Conservation (phyloP, 2,113 vertebrate genomes). For the Siniperca chuatsi region DNA sequence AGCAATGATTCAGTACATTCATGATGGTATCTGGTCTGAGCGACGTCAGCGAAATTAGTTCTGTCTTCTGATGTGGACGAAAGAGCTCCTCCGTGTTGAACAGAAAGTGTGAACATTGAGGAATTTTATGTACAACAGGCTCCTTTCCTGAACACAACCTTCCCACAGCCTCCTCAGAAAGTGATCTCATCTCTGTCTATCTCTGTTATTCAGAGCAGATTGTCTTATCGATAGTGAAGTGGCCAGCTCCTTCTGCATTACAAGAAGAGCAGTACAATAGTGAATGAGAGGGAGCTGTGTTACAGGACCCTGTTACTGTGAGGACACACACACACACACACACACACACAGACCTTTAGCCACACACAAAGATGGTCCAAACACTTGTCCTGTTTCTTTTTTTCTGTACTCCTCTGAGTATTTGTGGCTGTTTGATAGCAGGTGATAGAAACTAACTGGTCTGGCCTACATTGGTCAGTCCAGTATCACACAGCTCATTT, state of each 20-base stretch:
- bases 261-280: not conserved
- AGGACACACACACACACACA: constrained; percentile 16
- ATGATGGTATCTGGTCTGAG: constrained; percentile 6
- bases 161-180: constrained; percentile 45
- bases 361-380: constrained; percentile 20
- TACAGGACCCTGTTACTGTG: constrained; percentile 4
- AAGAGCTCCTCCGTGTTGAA: constrained; percentile 11
- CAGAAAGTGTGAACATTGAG: constrained; percentile 37
- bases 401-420: constrained; percentile 22
- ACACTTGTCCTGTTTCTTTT: constrained; percentile 11
- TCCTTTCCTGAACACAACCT: constrained; percentile 51
- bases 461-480: not conserved
- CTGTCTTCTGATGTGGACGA: constrained; percentile 2
- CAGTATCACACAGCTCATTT: not conserved
- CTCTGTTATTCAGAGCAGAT: constrained; percentile 45
- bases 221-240: constrained; percentile 50
- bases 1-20: not conserved
- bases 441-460: not conserved
- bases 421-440: constrained; percentile 16
- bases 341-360: constrained; percentile 11
- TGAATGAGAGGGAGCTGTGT: constrained; percentile 30
- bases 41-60: constrained; percentile 17
- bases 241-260: constrained; percentile 24
- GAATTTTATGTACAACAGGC: constrained; percentile 53
- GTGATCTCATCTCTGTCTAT: constrained; percentile 53